Evolutionary conservation across 2,888 invertebrate genomes (phyloP).

Genomic region (Panopea generosa): DNA sequence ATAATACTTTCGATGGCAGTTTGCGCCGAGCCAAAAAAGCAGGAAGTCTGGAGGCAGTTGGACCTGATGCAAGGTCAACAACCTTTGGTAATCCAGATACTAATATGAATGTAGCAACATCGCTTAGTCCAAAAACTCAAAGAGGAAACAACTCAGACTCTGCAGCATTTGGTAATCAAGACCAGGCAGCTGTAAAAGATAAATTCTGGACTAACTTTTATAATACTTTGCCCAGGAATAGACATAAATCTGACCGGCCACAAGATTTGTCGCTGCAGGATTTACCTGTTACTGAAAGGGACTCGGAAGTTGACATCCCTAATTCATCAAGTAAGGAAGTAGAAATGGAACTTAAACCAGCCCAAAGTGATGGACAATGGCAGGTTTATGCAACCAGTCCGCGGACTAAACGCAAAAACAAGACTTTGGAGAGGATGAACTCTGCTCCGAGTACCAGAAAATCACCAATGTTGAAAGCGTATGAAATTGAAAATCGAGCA

Average conservation of each 20-base stretch:
- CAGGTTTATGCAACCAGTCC: conserved; percentile 61
- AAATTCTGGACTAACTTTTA: conserved; percentile 67
- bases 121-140: conserved; percentile 49
- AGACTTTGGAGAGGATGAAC: conserved; percentile 59
- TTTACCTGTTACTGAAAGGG: conserved; percentile 59
- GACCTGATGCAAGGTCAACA: conserved; percentile 20
- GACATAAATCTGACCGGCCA: conserved; percentile 57
- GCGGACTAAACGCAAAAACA: conserved; percentile 57
- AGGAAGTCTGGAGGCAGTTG: conserved; percentile 61
- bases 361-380: conserved; percentile 48
- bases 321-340: background rate
- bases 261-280: conserved; percentile 61
- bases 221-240: conserved; percentile 59
- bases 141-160: conserved; percentile 28
- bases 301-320: conserved; percentile 38
- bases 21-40: conserved; percentile 54
- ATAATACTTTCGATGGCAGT: conserved; percentile 63
- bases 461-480: conserved; percentile 39
- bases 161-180: conserved; percentile 7
- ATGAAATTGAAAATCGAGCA: conserved; percentile 38
- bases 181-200: conserved; percentile 46
- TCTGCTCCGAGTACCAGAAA: conserved; percentile 55
- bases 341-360: conserved; percentile 20
- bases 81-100: conserved; percentile 58
- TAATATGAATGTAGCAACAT: conserved; percentile 66